Base-by-base conservation (phyloP, 1,140 invertebrate species). In the Drosophila sp. region DNA sequence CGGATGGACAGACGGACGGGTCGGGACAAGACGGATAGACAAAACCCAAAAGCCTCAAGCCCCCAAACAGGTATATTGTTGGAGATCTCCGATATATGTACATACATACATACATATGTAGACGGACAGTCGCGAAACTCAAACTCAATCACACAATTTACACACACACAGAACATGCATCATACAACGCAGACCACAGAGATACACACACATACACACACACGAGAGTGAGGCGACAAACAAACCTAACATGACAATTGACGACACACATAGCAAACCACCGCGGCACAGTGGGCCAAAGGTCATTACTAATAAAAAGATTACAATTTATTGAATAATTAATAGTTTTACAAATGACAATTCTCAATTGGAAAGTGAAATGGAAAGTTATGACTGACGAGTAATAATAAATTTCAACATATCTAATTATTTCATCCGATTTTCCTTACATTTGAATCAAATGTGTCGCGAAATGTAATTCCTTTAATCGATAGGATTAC, bases 41-140 rank as follows among this genome's bases (percentile, higher is more conserved):
- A 60, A 69, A 70, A 76, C 70, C 73, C 69, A 62, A 81, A 83
- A 74, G 75, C 82, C 62, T 55, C 66, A 72, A 75, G 65, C 74
- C 50, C 78, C 44, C 23, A 50, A 50, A 6, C 23, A 50, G 44
- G 44, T 50, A 66, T 68, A 56, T 70, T 68, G 56, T 58, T 35
- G 23, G 58, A 71, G 61, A 71, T 70, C 74, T 78, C 50, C 54
- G 64, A 61, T 47, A 54, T 58, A 33, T 33, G 17, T 33, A 40
- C 56, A 54, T 54, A 32, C 62, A 71, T 30, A 66, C 11, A 62
- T 50, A 44, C 50, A 27, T 66, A 27, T 66, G 60, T 56, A 61
- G 57, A 65, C 57, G 71, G 76, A 67, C 76, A 83, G 79, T 64
- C 69, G 71, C 82, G 69, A 69, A 69, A 63, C 74, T 70, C 74